Conservation (phyloP, 2,888 invertebrate genomes). For the Diplolepis rosae region DNA sequence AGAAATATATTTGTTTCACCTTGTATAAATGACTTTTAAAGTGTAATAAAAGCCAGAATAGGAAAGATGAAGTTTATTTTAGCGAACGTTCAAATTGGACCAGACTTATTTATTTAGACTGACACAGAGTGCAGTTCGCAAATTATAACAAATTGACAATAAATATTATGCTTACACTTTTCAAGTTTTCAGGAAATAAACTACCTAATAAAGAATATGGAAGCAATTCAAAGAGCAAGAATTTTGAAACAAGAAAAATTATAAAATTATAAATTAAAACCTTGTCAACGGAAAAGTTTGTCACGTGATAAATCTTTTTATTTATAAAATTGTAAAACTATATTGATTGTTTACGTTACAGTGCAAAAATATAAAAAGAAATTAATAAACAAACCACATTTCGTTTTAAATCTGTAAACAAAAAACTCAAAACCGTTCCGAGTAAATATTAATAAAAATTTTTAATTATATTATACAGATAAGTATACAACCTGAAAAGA, state of each 20-base stretch:
- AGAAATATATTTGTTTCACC: slow-evolving; percentile 62
- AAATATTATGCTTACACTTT: too few relatives aligned
- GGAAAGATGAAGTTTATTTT: slow-evolving; percentile 64
- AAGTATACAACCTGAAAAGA: slow-evolving; percentile 30
- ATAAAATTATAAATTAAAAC: too few relatives aligned
- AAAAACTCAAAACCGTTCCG: neutral
- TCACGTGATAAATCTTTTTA: neutral
- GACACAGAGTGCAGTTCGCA: slow-evolving; percentile 72
- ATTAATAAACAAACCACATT: too few relatives aligned
- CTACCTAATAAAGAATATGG: too few relatives aligned
- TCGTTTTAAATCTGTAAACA: neutral
- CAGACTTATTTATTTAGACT: slow-evolving; percentile 58
- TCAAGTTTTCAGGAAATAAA: too few relatives aligned
- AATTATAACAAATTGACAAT: neutral
- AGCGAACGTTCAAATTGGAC: slow-evolving; percentile 71
- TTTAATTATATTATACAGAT: too few relatives aligned
- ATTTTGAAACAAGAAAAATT: too few relatives aligned
- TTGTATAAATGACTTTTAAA: slow-evolving; percentile 58
- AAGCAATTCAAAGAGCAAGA: too few relatives aligned
- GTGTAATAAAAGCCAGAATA: slow-evolving; percentile 62
- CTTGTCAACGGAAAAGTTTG: neutral
- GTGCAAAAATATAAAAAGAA: neutral
- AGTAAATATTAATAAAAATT: neutral
- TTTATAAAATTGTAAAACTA: too few relatives aligned
- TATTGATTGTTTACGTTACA: too few relatives aligned